Evolutionary conservation across 2,113 vertebrate species (phyloP).

Genomic region (Amphiprion ocellaris): DNA sequence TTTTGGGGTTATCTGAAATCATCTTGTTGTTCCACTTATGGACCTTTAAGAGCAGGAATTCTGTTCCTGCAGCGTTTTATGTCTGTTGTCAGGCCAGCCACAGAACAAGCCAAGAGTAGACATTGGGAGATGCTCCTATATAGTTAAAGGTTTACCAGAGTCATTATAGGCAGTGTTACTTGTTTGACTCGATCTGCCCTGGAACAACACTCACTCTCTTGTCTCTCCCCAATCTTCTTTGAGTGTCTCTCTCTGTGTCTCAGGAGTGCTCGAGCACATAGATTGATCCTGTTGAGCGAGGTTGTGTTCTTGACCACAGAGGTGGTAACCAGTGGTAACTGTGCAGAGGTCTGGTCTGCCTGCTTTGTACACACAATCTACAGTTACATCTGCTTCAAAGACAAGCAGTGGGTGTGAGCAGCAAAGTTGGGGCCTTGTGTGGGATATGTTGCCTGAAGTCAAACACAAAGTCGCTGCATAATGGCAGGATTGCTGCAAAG

Average conservation of each 20-base stretch:
- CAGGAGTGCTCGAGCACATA: conserved; percentile 19
- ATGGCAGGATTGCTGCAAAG: neutral
- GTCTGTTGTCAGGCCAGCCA: conserved; percentile 51
- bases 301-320: conserved; percentile 56
- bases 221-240: conserved; percentile 21
- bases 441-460: conserved; percentile 33
- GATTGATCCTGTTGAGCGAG: conserved; percentile 49
- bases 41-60: conserved; percentile 14
- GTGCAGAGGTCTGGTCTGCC: conserved; percentile 42
- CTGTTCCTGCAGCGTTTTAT: conserved; percentile 38
- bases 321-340: conserved; percentile 70
- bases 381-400: conserved; percentile 59
- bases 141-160: conserved; percentile 76
- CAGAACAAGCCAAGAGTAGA: conserved; percentile 61
- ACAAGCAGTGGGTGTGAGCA: conserved; percentile 44
- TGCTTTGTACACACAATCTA: conserved; percentile 55
- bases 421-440: conserved; percentile 19
- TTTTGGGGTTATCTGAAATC: conserved; percentile 26
- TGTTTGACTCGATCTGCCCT: conserved; percentile 45
- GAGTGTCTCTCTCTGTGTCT: conserved; percentile 22
- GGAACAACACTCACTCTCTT: neutral
- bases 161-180: conserved; percentile 47
- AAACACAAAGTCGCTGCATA: conserved; percentile 12
- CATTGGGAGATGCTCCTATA: conserved; percentile 52
- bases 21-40: conserved; percentile 11